Conservation (phyloP, 2,888 invertebrate species). For the Ophioninae sp. region DNA sequence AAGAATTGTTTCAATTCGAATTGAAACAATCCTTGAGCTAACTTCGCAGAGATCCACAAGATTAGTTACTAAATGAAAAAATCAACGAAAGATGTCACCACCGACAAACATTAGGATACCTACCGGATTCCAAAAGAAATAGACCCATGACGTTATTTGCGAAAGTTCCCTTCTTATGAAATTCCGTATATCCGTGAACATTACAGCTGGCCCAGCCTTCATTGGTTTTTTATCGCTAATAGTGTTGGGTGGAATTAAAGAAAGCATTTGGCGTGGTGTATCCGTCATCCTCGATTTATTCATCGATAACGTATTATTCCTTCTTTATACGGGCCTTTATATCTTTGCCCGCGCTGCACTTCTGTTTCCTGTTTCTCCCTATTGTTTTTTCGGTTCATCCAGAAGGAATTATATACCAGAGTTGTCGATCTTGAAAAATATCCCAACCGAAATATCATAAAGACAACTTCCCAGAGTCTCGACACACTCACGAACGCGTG, state of each 20-base stretch:
- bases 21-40: too few relatives aligned
- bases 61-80: too few relatives aligned
- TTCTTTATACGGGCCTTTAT: background rate
- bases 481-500: background rate
- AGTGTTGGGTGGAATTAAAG: slow-evolving; percentile 49
- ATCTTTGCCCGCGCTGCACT: background rate
- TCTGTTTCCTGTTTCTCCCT: background rate
- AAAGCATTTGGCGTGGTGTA: slow-evolving; percentile 49
- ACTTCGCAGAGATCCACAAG: too few relatives aligned
- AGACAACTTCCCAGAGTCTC: slow-evolving; percentile 13
- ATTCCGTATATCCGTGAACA: slow-evolving; percentile 52
- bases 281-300: slow-evolving; percentile 33
- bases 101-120: slow-evolving; percentile 19
- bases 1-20: too few relatives aligned
- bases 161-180: slow-evolving; percentile 51
- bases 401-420: slow-evolving; percentile 23
- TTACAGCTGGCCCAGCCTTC: slow-evolving; percentile 56
- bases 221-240: slow-evolving; percentile 38
- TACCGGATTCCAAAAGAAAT: background rate
- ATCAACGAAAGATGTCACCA: slow-evolving; percentile 18
- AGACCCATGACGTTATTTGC: slow-evolving; percentile 61
- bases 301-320: slow-evolving; percentile 9
- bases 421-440: slow-evolving; percentile 19
- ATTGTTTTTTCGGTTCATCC: background rate
- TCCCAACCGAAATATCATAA: slow-evolving; percentile 4